These are phyloP conservation scores for Campylomormyrus numenius DNA, from an alignment of 2,113 vertebrate species.

Conservation along the genomic window DNA sequence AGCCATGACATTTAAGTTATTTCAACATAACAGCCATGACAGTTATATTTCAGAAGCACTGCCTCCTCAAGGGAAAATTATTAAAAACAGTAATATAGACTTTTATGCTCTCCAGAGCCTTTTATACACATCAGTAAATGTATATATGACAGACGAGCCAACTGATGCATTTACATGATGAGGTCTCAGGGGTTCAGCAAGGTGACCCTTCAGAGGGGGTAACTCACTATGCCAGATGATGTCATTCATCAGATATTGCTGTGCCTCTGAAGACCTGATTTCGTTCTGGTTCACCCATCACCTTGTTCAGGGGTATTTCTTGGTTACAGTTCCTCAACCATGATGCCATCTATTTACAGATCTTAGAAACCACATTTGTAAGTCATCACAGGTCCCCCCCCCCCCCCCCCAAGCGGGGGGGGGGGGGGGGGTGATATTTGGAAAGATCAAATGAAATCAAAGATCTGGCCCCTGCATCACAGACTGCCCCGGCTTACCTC, in stretches of 20 bases:
- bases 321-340: background rate
- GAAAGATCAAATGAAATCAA: background rate
- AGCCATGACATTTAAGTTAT: background rate
- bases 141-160: background rate
- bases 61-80: background rate
- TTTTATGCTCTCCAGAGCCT: background rate
- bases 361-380: background rate
- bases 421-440: background rate
- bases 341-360: background rate
- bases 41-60: background rate
- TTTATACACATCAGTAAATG: background rate
- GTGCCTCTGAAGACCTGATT: background rate
- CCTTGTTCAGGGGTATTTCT: background rate
- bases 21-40: background rate
- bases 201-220: background rate
- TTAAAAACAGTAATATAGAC: background rate
- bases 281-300: background rate
- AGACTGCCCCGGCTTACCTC: background rate
- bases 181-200: background rate
- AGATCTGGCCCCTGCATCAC: background rate
- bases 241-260: background rate
- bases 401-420: too few relatives aligned
- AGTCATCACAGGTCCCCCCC: background rate
- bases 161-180: background rate
- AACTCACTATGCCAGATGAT: background rate